Base-by-base conservation (phyloP, 2,113 vertebrate species). In the Chauna torquata region DNA sequence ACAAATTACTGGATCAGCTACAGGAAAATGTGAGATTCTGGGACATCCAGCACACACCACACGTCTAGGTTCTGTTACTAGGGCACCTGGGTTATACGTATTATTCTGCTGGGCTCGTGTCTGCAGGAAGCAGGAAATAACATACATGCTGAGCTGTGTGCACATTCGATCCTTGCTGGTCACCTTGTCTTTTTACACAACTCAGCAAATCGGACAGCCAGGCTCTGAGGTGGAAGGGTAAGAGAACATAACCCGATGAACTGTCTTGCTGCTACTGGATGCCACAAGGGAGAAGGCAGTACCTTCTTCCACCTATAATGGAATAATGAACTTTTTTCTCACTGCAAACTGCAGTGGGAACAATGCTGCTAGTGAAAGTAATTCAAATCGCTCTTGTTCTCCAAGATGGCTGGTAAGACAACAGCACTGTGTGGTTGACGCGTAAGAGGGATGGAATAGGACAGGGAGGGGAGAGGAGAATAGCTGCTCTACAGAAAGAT, bases 401-500 rank as follows among this genome's bases (percentile, higher is more conserved):
- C 57, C 58, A 75, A n/a, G 59, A 93, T 62, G 61, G 89, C 69
- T 86, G 92, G 24, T 90, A 85, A 88, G 72, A 74, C 78, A 94
- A 89, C 77, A 85, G 88, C 20, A 47, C 36, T 30, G 45, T 64
- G 50, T 69, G 80, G 68, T 11, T 81, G 84, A 92, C 64, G 81
- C 34, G 52, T 52, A 90, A 90, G 91, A 92, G 66, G 70, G 89
- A 17, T 90, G 58, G 40, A 68, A 88, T 44, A 74, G 58, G 78
- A 91, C 58, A 61, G 76, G 42, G 84, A 90, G 34, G n/a, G 44
- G 62, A 86, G 64, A 89, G 42, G 82, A 90, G 82, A 94, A 93
- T 78, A 95, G 91, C 68, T 83, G 91, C 81, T 95, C 88, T 82
- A 71, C 57, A 80, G 91, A 82, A 96, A 90, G 89, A 83, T 84